Evolutionary conservation across 2,113 vertebrate genomes (phyloP), one percentile per base, ranked within the genome.

Genomic region (Delphinapterus leucas): DNA sequence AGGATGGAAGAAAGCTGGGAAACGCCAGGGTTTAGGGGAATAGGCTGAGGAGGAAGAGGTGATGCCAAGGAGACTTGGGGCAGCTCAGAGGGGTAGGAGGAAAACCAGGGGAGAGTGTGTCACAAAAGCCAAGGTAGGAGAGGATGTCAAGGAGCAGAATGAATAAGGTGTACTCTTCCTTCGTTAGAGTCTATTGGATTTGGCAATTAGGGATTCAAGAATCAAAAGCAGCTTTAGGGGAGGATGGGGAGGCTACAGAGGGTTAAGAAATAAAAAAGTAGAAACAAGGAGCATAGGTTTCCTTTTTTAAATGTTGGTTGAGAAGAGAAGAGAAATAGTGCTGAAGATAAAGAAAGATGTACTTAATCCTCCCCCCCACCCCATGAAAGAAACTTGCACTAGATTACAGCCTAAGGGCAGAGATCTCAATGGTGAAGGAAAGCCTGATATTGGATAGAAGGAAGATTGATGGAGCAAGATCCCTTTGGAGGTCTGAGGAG

Each of bases 191-290:
- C 61, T 61, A 9, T 8, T 71, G 36, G 47, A 74, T 79, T 92
- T 87, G 17, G 38, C 93, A 68, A 17, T 86, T 68, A 85, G 20
- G 31, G 33, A 20, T 23, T 90, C 41, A 84, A 80, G 68, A 86
- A 87, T 86, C 61, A 70, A 92, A 41, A 47, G 18, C 31, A 79
- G n/a, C 47, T 85, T 95, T 81, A 93, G 67, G 18, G 44, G 25
- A 28, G 13, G 14, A 38, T 44, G 61, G 12, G 79, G n/a, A 76
- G 44, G 67, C n/a, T 90, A 73, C 21, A 33, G 68, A 83, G 44
- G 0, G 11, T 28, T 96, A n/a, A 83, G 58, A 90, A 90, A 94
- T 67, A 61, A 96, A 65, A 74, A 95, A 68, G 58, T 58, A 92
- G 89, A 71, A 85, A 49, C 14, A 95, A 95, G 47, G 44, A 81